Conservation (phyloP, 2,797 vertebrate species). For the Sardinella longiceps region DNA sequence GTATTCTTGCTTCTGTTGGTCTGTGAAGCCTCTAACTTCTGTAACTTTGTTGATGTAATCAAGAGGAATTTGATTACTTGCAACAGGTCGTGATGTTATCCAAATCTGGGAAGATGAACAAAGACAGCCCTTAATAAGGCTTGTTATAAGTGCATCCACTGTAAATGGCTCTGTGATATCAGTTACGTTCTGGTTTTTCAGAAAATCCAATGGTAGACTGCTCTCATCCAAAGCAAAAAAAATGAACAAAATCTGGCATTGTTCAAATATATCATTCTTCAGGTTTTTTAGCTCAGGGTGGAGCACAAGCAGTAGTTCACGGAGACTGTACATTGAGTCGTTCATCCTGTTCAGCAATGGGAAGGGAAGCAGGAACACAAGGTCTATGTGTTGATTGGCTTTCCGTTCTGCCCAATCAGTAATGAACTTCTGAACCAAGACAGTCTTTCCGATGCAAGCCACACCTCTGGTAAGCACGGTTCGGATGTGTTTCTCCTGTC, state of each 20-base stretch:
- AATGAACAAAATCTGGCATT: background rate
- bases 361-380: background rate
- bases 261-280: too few species aligned
- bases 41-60: constrained; percentile 29
- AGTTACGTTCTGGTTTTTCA: background rate
- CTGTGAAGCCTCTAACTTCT: constrained; percentile 21
- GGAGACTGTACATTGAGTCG: background rate
- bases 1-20: constrained; percentile 24
- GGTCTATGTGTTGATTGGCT: background rate
- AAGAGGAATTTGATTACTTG: constrained; percentile 32
- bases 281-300: background rate
- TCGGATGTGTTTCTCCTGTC: background rate
- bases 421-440: constrained; percentile 14
- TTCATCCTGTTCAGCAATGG: background rate
- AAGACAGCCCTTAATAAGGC: constrained; percentile 15
- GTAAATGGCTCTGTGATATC: background rate
- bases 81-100: constrained; percentile 36
- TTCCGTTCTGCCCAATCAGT: background rate
- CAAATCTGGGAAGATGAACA: constrained; percentile 31
- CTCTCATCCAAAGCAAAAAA: constrained; percentile 2
- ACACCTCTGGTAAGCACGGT: constrained; percentile 24
- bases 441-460: background rate
- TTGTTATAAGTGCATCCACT: background rate
- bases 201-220: background rate
- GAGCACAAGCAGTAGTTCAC: background rate